phyloP scores from a whole-genome alignment of 1,140 invertebrate genomes.

The Macrotrachela quadricornifera region DNA sequence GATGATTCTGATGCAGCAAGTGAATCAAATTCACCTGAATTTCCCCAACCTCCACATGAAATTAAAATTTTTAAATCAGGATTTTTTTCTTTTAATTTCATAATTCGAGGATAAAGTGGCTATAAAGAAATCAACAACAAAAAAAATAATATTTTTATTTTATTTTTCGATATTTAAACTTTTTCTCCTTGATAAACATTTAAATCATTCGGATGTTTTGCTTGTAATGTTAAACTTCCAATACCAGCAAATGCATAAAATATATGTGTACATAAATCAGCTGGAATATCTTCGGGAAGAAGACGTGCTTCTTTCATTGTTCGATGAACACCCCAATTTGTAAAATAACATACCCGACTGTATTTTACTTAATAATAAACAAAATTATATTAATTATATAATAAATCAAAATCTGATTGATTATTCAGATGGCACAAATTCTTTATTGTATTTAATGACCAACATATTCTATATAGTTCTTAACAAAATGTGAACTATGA shows the following conservation, averaged over 20 bases:
- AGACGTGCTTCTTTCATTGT: conserved; percentile 1
- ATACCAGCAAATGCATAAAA: conserved; percentile 7
- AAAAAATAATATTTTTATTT: not conserved
- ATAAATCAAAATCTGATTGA: too few species aligned
- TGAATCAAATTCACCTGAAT: conserved; percentile 4
- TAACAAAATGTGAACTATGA: too few species aligned
- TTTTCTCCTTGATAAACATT: conserved; percentile 1
- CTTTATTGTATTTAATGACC: too few species aligned
- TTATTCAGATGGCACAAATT: too few species aligned
- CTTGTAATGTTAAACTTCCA: not conserved
- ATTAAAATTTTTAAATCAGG: conserved; percentile 47
- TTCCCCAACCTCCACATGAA: conserved; percentile 57
- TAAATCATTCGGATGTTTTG: conserved; percentile 5
- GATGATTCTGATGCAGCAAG: not conserved
- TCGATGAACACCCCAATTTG: conserved; percentile 8
- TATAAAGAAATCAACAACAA: not conserved
- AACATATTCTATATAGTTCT: too few species aligned
- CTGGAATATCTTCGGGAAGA: conserved; percentile 5
- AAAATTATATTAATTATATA: too few species aligned
- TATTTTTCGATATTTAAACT: not conserved
- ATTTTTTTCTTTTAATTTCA: conserved; percentile 48
- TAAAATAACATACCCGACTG: not conserved
- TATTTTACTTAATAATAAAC: not conserved
- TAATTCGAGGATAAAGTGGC: conserved; percentile 6
- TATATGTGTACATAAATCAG: conserved; percentile 9